Percentiles rank a stretch among this genome's conserved stretches.
Evolutionary conservation across 2,113 vertebrate species (phyloP).

Genomic region (Meleagris gallopavo): DNA sequence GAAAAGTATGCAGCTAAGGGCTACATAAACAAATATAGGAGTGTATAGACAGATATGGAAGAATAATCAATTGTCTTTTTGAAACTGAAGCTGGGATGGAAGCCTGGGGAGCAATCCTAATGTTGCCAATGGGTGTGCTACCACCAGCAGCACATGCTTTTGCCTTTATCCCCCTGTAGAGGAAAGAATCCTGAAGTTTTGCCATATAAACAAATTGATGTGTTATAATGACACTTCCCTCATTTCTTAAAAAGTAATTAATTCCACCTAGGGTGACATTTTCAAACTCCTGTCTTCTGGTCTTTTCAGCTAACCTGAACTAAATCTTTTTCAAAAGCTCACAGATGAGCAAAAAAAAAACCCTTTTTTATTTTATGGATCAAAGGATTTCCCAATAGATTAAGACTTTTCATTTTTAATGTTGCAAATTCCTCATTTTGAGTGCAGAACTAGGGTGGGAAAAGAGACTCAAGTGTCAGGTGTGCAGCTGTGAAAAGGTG

Average conservation of each 20-base stretch:
- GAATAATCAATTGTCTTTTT: background rate
- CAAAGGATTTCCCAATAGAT: slow-evolving; percentile 67
- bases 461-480: background rate
- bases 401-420: slow-evolving; percentile 58
- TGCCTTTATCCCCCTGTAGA: fast-evolving
- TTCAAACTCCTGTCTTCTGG: slow-evolving; percentile 39
- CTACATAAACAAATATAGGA: background rate
- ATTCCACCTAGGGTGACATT: slow-evolving; percentile 55
- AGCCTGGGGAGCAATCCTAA: background rate
- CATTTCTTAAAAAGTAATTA: slow-evolving; percentile 29
- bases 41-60: background rate
- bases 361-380: slow-evolving; percentile 68
- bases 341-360: background rate
- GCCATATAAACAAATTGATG: background rate
- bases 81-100: background rate
- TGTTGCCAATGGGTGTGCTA: background rate
- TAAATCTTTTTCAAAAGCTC: slow-evolving; percentile 33
- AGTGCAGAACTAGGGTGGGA: background rate
- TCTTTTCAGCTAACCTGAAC: slow-evolving; percentile 17
- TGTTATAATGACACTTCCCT: background rate
- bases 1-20: background rate
- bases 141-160: fast-evolving
- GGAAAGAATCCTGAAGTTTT: background rate
- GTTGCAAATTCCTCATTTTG: slow-evolving; percentile 45
- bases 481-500: background rate